Evolutionary conservation across 2,113 vertebrate species (phyloP), one percentile per base, ranked within the genome.

Genomic region (Prinia subflava): DNA sequence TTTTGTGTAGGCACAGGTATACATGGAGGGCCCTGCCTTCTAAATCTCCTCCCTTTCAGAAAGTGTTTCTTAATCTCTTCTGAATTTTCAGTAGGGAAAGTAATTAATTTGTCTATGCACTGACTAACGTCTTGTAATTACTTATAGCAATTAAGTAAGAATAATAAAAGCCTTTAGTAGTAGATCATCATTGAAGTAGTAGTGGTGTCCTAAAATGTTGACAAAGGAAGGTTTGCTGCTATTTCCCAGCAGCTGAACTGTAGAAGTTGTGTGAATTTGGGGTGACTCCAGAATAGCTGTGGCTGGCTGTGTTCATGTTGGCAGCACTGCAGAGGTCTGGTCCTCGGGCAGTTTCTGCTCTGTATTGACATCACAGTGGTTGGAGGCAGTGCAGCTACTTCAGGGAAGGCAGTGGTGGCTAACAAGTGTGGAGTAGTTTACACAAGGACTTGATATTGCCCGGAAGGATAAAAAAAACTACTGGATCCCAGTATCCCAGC

Each of bases 401-500:
- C 17, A 64, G 37, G 42, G 37, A 44, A 49, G 63, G 41, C 46
- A 73, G 1, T 52, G 31, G 6, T 56, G 52, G 6, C 33, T 74
- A 24, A 12, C 5, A 23, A 49, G 23, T 31, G 10, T n/a, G 37
- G n/a, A n/a, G 46, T 20, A 19, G 27, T 53, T 50, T 19, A 63
- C 0, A 0, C 41, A 47, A 59, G 24, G 49, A 24, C 7, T 14
- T 33, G 22, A 1, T 6, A 13, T 23, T 11, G 33, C 23, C 52
- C 18, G 30, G 24, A 4, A 28, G 27, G 11, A 42, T 42, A 23
- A 50, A 67, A 87, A 50, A 16, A 23, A 28, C 3, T 28, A 3
- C 35, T 37, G 57, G 23, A 41, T 74, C 25, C 10, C 15, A 17
- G 20, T 39, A n/a, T 73, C 42, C n/a, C 16, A 78, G 2, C 14